These are phyloP conservation scores for Chymomyza amoena DNA, from an alignment of 2,888 invertebrate genomes.

Conservation along the genomic window DNA sequence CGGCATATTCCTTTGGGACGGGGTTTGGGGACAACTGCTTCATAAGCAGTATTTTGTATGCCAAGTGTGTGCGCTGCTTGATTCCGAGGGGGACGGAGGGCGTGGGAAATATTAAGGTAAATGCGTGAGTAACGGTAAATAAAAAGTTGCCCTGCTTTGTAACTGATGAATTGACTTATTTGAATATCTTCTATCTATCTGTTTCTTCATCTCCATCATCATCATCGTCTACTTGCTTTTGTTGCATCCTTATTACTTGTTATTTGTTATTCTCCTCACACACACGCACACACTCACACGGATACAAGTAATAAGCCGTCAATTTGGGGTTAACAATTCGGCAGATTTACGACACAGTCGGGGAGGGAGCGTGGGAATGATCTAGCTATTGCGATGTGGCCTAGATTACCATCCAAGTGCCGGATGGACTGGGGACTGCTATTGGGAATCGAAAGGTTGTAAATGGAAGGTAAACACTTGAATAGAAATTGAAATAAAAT, in stretches of 20 bases:
- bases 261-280: constrained; percentile 1
- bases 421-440: too few species aligned
- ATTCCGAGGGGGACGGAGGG: neutral
- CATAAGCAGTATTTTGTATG: constrained; percentile 1
- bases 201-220: neutral
- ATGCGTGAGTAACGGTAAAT: neutral
- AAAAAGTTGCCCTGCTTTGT: neutral
- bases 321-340: neutral
- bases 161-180: constrained; percentile 2
- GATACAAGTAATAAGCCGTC: neutral
- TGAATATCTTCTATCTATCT: neutral
- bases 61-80: constrained; percentile 1
- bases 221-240: neutral
- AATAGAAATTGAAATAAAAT: neutral
- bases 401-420: neutral
- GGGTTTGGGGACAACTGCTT: neutral
- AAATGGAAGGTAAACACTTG: neutral
- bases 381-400: neutral
- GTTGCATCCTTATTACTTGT: neutral
- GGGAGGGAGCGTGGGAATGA: neutral
- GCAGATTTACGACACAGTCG: neutral
- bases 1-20: constrained; percentile 5
- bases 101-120: neutral
- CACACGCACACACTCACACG: neutral
- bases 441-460: neutral